Base-by-base conservation (phyloP, 2,113 vertebrate species). In the Tragelaphus imberbis region DNA sequence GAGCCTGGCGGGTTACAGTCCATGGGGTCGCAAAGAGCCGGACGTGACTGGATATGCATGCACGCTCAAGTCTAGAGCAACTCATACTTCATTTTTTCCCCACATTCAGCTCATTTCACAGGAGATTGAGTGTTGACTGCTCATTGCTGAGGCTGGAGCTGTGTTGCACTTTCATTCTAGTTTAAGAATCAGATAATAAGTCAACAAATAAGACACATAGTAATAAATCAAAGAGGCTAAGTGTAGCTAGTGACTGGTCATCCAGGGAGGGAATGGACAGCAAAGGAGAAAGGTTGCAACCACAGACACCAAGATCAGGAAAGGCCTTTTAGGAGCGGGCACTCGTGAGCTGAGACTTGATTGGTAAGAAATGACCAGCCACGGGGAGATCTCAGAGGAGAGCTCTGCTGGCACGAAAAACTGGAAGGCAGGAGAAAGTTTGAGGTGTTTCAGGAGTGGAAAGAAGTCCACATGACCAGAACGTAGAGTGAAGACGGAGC, bases 261-360 rank as follows among this genome's bases (percentile, higher is more conserved):
- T 63, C 61, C 0, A 0, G 28, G 53, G 51, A 55, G 28, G 28
- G 3, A 13, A 53, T n/a, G 80, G 36, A 0, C 1, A 2, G 21
- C 8, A 56, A 27, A 58, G 28, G 19, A 58, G 47, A 53, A 90
- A 65, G 36, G 12, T 17, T 44, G n/a, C 28, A 44, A 40, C 4
- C 17, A 51, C 6, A 68, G 36, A 61, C 33, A 23, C 49, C 16
- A 55, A 63, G 19, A 28, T 84, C 25, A 59, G 71, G 61, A 53
- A 58, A 58, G 17, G 5, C 13, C n/a, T 2, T 53, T 55, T 82
- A 51, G 49, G n/a, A 40, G 68, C n/a, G 6, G 27, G 77, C 25
- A 49, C 19, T 25, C 56, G 4, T 90, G 63, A 88, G 17, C 28
- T 58, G 36, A 94, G 53, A 88, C 44, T 53, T 58, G 88, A 79